phyloP scores from a whole-genome alignment of 2,113 vertebrate species.

The Nothocercus nigrocapillus region DNA sequence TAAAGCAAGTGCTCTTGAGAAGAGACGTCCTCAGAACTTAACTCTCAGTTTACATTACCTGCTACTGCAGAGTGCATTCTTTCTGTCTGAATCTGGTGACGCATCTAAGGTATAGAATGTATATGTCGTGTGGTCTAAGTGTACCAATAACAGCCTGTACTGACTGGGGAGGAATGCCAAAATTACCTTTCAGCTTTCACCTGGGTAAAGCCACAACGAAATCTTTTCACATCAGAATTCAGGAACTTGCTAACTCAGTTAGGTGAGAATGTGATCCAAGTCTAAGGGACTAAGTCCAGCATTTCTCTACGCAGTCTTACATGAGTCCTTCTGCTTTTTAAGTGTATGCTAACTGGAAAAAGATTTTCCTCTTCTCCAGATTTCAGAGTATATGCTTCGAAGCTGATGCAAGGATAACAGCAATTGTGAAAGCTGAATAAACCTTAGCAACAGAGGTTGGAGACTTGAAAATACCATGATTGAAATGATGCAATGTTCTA shows the following conservation, averaged over 20 bases:
- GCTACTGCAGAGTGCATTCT: background rate
- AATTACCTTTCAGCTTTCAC: slow-evolving; percentile 9
- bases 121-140: background rate
- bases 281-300: background rate
- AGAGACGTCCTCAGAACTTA: background rate
- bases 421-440: background rate
- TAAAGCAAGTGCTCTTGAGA: background rate
- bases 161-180: background rate
- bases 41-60: background rate
- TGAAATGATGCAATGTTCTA: background rate
- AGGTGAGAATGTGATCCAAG: background rate
- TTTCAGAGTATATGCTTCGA: background rate
- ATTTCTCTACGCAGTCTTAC: background rate
- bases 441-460: background rate
- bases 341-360: background rate
- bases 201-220: background rate
- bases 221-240: background rate
- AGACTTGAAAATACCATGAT: background rate
- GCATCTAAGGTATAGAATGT: background rate
- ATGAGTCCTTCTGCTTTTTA: background rate
- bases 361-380: background rate
- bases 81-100: background rate
- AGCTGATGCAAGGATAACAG: background rate
- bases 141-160: background rate
- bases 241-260: background rate